These are phyloP conservation scores for Argya squamiceps DNA, from an alignment of 2,797 vertebrate genomes.

Conservation along the genomic window DNA sequence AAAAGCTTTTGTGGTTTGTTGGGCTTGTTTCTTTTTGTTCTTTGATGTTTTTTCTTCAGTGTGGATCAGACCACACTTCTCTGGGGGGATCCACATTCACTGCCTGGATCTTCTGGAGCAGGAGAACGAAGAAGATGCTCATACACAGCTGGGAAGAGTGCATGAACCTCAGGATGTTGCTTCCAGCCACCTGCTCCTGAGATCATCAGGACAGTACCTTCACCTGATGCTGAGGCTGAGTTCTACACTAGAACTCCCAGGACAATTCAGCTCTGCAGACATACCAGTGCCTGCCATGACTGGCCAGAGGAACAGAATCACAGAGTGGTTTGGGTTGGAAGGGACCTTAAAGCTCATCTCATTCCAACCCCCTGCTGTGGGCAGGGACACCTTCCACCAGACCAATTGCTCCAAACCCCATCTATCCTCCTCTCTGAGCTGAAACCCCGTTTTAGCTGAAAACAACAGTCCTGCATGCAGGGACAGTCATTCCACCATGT, in stretches of 20 bases:
- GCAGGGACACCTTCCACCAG: not conserved
- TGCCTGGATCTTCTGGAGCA: not conserved
- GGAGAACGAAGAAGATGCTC: not conserved
- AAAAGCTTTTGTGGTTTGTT: not conserved
- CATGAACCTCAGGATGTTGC: not conserved
- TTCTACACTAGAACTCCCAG: not conserved
- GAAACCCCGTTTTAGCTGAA: not conserved
- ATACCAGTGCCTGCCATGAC: not conserved
- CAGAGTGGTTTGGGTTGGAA: not conserved
- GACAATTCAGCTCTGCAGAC: not conserved
- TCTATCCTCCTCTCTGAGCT: not conserved
- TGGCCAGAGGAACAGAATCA: not conserved
- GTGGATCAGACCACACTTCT: not conserved
- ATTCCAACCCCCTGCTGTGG: not conserved
- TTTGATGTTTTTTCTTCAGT: rapidly evolving
- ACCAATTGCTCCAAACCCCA: not conserved
- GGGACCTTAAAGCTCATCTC: not conserved
- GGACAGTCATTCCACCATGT: not conserved
- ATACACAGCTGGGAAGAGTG: not conserved
- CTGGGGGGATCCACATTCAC: not conserved
- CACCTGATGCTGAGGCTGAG: not conserved
- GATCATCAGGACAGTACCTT: not conserved
- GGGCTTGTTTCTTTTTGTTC: rapidly evolving
- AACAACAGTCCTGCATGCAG: not conserved
- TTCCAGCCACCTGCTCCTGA: not conserved